phyloP scores from a whole-genome alignment of 2,888 invertebrate species.

The Abrostola triplasia region DNA sequence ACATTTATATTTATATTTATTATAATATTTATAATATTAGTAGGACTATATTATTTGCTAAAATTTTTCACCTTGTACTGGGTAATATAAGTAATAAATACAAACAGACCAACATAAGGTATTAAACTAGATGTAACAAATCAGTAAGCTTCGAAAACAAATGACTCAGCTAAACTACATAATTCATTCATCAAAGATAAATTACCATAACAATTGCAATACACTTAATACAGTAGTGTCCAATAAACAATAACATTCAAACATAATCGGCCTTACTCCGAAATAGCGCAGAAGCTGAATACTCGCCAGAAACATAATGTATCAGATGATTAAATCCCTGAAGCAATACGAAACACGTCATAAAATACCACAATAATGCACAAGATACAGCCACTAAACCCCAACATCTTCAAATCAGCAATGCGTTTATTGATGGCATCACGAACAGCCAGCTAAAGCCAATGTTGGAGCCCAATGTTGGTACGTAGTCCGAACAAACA shows the following conservation, averaged over 20 bases:
- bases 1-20: too few relatives aligned
- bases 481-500: slow-evolving; percentile 42
- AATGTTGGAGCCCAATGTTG: slow-evolving; percentile 38
- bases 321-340: slow-evolving; percentile 11
- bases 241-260: slow-evolving; percentile 5
- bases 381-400: slow-evolving; percentile 18
- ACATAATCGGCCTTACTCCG: slow-evolving; percentile 11
- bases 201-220: slow-evolving; percentile 2
- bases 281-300: slow-evolving; percentile 23
- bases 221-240: slow-evolving; percentile 1
- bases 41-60: too few relatives aligned
- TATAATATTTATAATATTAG: too few relatives aligned
- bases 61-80: too few relatives aligned
- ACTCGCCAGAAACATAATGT: slow-evolving; percentile 10
- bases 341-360: slow-evolving; percentile 10
- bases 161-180: slow-evolving; percentile 9
- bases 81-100: too few relatives aligned
- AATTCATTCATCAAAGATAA: slow-evolving; percentile 7
- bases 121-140: slow-evolving; percentile 14
- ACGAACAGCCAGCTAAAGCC: slow-evolving; percentile 29
- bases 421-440: slow-evolving; percentile 34
- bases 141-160: slow-evolving; percentile 6
- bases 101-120: neutral
- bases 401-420: slow-evolving; percentile 25
- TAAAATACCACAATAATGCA: slow-evolving; percentile 33